Evolutionary conservation across 2,888 invertebrate genomes (phyloP).

Genomic region (Phlogophora meticulosa): DNA sequence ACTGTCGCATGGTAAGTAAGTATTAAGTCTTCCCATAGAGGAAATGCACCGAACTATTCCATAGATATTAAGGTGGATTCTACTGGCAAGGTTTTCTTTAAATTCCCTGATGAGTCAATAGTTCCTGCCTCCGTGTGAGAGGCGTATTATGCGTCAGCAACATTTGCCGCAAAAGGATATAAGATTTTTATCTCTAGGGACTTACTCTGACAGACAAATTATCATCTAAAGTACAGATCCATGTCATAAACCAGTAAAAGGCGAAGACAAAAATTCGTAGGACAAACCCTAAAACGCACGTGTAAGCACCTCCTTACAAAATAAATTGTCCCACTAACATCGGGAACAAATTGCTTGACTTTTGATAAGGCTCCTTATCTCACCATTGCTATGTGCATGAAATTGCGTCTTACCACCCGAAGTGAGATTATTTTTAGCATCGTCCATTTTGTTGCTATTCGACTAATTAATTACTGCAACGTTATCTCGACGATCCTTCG

Average conservation of each 20-base stretch:
- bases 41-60: constrained; percentile 1
- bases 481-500: constrained; percentile 41
- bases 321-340: constrained; percentile 80
- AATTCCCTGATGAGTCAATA: constrained; percentile 5
- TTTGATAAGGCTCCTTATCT: constrained; percentile 75
- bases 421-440: constrained; percentile 49
- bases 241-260: background rate
- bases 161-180: background rate
- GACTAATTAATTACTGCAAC: constrained; percentile 37
- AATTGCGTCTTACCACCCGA: constrained; percentile 52
- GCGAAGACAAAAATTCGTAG: background rate
- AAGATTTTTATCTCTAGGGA: background rate
- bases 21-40: constrained; percentile 21
- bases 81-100: background rate
- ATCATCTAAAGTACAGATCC: background rate
- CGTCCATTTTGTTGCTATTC: constrained; percentile 43
- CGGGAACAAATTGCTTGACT: constrained; percentile 80
- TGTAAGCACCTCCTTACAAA: constrained; percentile 29
- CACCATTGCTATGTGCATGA: constrained; percentile 69
- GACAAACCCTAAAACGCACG: constrained; percentile 13
- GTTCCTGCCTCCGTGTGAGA: background rate
- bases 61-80: background rate
- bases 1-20: constrained; percentile 6
- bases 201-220: background rate
- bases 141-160: constrained; percentile 24